These are phyloP conservation scores for Rhinoptilus africanus DNA, from an alignment of 2,113 vertebrate species.

Conservation along the genomic window DNA sequence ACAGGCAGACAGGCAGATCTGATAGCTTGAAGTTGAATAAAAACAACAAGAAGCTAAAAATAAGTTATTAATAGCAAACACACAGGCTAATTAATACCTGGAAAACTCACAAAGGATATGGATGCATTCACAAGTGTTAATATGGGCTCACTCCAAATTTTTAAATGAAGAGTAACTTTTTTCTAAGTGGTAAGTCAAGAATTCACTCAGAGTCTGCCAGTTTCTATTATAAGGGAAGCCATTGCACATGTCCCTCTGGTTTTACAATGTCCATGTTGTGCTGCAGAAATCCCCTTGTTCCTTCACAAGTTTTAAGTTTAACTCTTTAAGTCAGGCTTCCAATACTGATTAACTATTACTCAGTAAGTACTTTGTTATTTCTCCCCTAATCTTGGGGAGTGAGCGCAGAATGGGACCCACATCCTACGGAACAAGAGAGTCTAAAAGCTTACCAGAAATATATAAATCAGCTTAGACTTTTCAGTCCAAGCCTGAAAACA, in stretches of 20 bases:
- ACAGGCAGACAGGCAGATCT: neutral
- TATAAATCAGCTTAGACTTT: rapidly evolving
- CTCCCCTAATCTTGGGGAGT: neutral
- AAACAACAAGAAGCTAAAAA: neutral
- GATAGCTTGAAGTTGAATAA: neutral
- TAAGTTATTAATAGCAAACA: neutral
- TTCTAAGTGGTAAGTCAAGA: neutral
- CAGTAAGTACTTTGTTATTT: neutral
- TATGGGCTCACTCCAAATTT: neutral
- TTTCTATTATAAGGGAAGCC: neutral
- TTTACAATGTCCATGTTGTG: neutral
- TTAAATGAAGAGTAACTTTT: neutral
- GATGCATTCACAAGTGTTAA: neutral
- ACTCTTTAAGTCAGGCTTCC: neutral
- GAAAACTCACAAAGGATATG: neutral
- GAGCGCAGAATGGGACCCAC: neutral
- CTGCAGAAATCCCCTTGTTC: neutral
- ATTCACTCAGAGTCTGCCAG: neutral
- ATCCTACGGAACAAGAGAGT: neutral
- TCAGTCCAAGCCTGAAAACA: neutral
- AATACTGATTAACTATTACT: rapidly evolving
- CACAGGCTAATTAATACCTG: neutral
- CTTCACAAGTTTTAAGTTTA: neutral
- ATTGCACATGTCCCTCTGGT: neutral
- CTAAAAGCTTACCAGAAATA: neutral